A percentile compares a stretch with the other conserved stretches of the same genome.
These are phyloP conservation scores for Strigamia crassipes DNA, from an alignment of 2,888 invertebrate species.

Conservation along the genomic window DNA sequence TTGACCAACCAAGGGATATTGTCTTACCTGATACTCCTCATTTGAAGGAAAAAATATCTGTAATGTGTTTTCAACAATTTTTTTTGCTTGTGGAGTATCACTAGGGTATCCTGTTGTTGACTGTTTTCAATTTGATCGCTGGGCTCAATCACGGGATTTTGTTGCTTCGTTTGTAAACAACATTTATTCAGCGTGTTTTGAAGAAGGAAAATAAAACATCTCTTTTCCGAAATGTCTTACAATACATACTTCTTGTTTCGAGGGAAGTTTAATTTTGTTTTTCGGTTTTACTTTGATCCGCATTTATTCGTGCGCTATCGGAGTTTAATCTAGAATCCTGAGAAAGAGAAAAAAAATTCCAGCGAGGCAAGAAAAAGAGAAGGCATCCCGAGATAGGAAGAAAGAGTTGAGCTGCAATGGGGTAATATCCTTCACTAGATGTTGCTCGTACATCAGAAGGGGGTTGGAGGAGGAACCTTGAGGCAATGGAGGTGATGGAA, in stretches of 20 bases:
- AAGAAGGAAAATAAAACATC: no score
- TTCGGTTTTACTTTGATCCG: conserved; percentile 19
- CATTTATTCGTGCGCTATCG: conserved; percentile 22
- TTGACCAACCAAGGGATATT: no score
- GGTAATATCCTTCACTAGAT: conserved; percentile 32
- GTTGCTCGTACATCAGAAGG: conserved; percentile 22
- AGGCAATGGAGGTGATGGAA: conserved; percentile 17
- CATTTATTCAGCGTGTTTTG: no score
- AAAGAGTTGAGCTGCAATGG: conserved; percentile 34
- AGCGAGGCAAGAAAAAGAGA: conserved; percentile 23
- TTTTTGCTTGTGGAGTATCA: no score
- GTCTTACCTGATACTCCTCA: no score
- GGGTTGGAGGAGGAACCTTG: not conserved
- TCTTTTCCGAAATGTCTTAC: not conserved
- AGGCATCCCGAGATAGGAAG: conserved; percentile 23
- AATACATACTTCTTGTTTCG: not conserved
- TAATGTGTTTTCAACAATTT: no score
- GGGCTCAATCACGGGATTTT: no score
- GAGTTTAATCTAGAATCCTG: conserved; percentile 22
- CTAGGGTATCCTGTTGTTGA: no score
- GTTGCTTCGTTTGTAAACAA: no score
- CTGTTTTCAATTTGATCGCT: no score
- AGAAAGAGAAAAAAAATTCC: conserved; percentile 22
- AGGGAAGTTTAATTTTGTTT: conserved; percentile 13
- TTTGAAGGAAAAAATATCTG: no score